These are phyloP conservation scores for Anser brachyrhynchus DNA, from an alignment of 2,113 vertebrate species.

Conservation along the genomic window DNA sequence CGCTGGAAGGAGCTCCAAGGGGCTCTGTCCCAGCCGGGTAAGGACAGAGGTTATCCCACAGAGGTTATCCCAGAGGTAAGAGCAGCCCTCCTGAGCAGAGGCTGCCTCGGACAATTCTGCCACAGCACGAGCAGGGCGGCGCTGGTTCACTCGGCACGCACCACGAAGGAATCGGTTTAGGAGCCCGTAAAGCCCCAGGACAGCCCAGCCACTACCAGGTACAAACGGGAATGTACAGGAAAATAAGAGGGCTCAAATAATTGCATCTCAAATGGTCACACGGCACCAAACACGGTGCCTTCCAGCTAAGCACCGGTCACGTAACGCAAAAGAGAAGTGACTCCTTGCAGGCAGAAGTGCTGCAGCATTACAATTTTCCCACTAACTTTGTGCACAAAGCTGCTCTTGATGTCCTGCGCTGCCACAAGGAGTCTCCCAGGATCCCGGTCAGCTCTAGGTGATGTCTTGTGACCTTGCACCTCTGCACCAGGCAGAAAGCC, in stretches of 20 bases:
- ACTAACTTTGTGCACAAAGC: not conserved
- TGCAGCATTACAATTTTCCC: not conserved
- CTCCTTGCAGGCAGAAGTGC: not conserved
- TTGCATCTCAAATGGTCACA: accelerated
- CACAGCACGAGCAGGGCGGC: not conserved
- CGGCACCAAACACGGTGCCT: not conserved
- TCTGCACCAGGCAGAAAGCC: not conserved
- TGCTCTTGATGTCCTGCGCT: not conserved
- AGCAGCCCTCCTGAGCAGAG: not conserved
- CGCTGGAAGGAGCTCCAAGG: not conserved
- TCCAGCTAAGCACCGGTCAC: not conserved
- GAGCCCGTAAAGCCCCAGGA: not conserved
- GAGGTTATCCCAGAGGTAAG: too few relatives aligned
- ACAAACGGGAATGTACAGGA: not conserved
- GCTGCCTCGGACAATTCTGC: not conserved
- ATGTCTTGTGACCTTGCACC: not conserved
- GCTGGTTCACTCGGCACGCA: not conserved
- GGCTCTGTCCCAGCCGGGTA: not conserved
- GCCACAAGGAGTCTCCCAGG: not conserved
- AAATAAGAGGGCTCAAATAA: not conserved
- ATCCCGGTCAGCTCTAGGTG: not conserved
- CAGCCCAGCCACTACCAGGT: not conserved
- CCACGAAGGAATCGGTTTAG: not conserved
- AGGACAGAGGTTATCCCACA: not conserved
- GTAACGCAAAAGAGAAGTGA: accelerated